Percentiles rank a stretch among this genome's conserved stretches.
Conservation (phyloP, 2,797 vertebrate species). For the Betta splendens region DNA sequence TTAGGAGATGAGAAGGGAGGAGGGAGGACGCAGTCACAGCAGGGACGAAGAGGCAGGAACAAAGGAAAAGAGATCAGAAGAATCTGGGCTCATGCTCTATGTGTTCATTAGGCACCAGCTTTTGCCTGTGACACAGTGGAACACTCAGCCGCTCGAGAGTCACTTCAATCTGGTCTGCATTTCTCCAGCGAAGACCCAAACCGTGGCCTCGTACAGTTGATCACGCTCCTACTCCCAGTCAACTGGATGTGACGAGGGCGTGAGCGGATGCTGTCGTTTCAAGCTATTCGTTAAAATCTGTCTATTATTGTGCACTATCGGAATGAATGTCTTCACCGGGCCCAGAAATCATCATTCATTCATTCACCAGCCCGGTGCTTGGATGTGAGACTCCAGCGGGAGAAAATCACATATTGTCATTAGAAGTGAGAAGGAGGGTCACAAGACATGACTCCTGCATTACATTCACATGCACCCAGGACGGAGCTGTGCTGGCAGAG, state of each 20-base stretch:
- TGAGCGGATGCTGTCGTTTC: not conserved
- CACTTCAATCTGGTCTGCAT: conserved; percentile 33
- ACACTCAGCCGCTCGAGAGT: conserved; percentile 20
- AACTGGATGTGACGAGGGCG: conserved; percentile 1
- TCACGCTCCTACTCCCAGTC: conserved; percentile 1
- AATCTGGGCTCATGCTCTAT: conserved; percentile 37
- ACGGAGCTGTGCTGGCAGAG: conserved; percentile 4
- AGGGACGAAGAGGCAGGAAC: conserved; percentile 39
- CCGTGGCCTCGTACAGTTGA: conserved; percentile 8
- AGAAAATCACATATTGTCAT: conserved; percentile 17
- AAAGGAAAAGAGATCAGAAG: conserved; percentile 58
- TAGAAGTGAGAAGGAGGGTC: conserved; percentile 20
- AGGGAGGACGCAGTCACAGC: conserved; percentile 24
- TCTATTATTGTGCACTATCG: conserved; percentile 6
- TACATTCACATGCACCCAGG: conserved; percentile 8
- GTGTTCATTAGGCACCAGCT: conserved; percentile 53
- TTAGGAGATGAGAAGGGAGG: conserved; percentile 27
- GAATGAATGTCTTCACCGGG: not conserved
- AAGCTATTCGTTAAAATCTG: not conserved
- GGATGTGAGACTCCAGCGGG: conserved; percentile 9
- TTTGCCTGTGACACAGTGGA: conserved; percentile 41
- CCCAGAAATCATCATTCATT: conserved; percentile 8
- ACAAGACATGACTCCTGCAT: conserved; percentile 16
- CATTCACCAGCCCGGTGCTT: not conserved
- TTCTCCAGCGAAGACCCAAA: conserved; percentile 13